Base-by-base conservation (phyloP, 1,140 invertebrate species). In the Leptopilina boulardi region DNA sequence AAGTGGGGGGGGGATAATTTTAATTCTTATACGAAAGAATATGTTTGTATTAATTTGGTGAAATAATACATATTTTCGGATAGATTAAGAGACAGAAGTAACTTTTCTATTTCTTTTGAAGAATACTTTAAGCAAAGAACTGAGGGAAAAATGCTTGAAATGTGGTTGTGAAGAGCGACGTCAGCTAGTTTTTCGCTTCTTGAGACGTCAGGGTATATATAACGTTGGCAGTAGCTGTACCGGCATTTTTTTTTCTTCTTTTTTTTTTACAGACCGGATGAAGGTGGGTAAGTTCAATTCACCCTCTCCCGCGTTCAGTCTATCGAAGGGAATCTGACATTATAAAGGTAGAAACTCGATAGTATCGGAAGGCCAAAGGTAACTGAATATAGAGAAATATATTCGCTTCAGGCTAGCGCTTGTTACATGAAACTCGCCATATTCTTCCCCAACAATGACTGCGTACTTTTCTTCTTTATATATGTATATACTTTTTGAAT, bases 191-290 rank as follows among this genome's bases (percentile, higher is more conserved):
- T 66, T 30, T 66, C 15, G 23, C 59, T 66, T 18, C 59, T 66
- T 66, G 23, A 66, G 59, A 66, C 59, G 59, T n/a, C n/a, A 66
- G 11, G 23, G 59, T 30, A 66, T 30, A 26, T 30, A 66, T 30
- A 26, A 30, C 59, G 23, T 66, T 15, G 59, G 23, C 26, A 66
- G 23, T 30, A 66, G 26, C 59, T 26, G 23, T 66, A 66, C 23
- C 11, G 59, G 59, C 47, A 66, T 30, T 66, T 38, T 38, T 66
- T 59, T 66, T 66, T 26, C 34, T 38, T 9, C 5, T 38, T 30
- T 66, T n/a, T n/a, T 66, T 59, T 66, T 66, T 66, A 23, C 26
- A 66, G 59, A 66, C 59, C 59, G 23, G 59, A n/a, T 66, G 11
- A 15, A 13, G 21, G 26, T 15, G 59, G 59, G 15, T 66, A 5